phyloP scores from a whole-genome alignment of 2,113 vertebrate species.

The Hemibagrus wyckioides region DNA sequence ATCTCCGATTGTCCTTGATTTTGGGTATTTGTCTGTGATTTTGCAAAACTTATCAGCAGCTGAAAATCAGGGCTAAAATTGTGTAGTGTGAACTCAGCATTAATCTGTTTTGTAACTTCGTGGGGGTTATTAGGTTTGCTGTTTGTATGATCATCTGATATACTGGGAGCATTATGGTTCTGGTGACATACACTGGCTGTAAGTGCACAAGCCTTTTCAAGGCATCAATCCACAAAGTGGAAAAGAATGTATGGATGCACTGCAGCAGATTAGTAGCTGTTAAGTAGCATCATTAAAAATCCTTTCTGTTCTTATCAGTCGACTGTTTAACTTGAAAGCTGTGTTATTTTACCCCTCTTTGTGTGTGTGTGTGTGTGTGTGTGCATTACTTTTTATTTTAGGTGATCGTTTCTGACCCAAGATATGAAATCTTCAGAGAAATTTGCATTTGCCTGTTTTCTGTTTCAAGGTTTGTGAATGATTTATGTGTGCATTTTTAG shows the following conservation, averaged over 20 bases:
- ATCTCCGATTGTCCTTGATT: too few species aligned
- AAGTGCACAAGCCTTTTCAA: not conserved
- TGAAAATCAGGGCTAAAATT: too few species aligned
- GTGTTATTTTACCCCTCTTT: not conserved
- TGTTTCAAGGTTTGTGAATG: constrained; percentile 18
- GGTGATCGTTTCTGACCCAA: not conserved
- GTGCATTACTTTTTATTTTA: not conserved
- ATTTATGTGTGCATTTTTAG: not conserved
- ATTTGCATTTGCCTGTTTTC: not conserved
- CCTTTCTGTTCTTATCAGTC: not conserved
- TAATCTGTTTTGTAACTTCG: not conserved
- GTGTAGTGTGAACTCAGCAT: too few species aligned
- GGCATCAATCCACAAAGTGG: not conserved
- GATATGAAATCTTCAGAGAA: not conserved
- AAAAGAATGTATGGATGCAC: not conserved
- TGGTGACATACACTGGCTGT: not conserved
- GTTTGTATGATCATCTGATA: not conserved
- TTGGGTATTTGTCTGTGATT: too few species aligned
- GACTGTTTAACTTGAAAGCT: not conserved
- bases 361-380: constrained; percentile 24
- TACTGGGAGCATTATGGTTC: not conserved
- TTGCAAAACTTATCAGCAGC: too few species aligned
- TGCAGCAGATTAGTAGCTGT: not conserved
- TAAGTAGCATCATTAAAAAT: not conserved
- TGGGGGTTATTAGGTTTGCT: not conserved